Base-by-base conservation (phyloP, 2,797 vertebrate genomes). In the Paedocypris micromegethes region DNA sequence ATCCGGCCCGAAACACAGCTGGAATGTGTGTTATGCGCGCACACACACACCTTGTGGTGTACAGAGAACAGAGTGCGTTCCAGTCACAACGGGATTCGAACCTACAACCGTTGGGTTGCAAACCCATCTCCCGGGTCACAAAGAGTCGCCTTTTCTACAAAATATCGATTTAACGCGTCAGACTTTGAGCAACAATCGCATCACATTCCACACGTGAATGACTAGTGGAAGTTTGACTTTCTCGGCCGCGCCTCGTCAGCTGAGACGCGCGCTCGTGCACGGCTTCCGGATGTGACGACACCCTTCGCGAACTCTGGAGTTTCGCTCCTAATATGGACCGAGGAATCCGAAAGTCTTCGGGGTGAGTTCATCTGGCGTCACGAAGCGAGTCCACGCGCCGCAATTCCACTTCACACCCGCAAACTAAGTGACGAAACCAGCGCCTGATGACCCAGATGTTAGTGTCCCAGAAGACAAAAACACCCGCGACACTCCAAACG, bases 301-400 rank as follows among this genome's bases (percentile, higher is more conserved):
- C 43, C 63, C 3, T 67, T 74, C 70, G 40, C 72, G 3, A 75
- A 76, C 70, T n/a, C 56, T 67, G 76, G 74, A 74, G 74, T 80
- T 80, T 80, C 76, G 76, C 78, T 78, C 78, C 78, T 74, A 80
- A 80, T 80, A 80, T 76, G 78, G 78, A 55, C 58, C 45, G 74
- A 80, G 68, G 70, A 77, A 75, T 62, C 65, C 59, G 23, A 4
- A 51, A 68, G 71, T 67, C 68, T 64, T 57, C 41, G 4, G 69
- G 68, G 66, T 58, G 77, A 75, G 71, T 65, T 74, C 62, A 60
- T 61, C 66, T 68, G 9, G 2, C 59, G 51, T 38, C 50, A 56
- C 46, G 37, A 56, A 55, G 38, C 4, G 41, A 41, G 43, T 42
- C 3, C 0, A 52, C 49, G 23, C 42, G 8, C 45, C 40, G 9